A percentile compares a stretch with the other conserved stretches of the same genome.
phyloP scores from a whole-genome alignment of 2,888 invertebrate species.

The Galeruca laticollis region DNA sequence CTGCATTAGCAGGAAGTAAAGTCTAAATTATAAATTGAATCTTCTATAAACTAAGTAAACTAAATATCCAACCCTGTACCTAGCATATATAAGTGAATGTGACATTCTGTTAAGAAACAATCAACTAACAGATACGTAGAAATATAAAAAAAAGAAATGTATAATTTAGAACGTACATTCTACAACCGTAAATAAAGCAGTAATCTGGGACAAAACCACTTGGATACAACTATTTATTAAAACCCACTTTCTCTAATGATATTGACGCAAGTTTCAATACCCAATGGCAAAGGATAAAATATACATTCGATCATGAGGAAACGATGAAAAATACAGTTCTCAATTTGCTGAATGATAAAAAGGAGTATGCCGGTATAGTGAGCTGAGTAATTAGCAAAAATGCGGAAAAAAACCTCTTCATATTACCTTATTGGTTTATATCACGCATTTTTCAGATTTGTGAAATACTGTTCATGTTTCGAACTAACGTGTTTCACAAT shows the following conservation, averaged over 20 bases:
- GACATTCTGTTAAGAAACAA: background rate
- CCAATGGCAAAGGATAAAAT: slow-evolving; percentile 2
- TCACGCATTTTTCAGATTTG: background rate
- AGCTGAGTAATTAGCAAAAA: background rate
- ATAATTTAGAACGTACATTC: slow-evolving; percentile 18
- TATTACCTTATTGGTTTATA: background rate
- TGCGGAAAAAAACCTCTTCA: background rate
- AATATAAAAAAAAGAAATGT: slow-evolving; percentile 6
- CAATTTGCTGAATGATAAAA: background rate
- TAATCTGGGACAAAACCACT: slow-evolving; percentile 15
- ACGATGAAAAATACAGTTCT: background rate
- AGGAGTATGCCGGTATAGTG: background rate
- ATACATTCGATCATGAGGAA: slow-evolving; percentile 4
- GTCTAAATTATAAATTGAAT: too few species aligned
- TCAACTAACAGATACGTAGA: background rate
- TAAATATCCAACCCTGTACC: background rate
- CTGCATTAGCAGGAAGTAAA: too few species aligned
- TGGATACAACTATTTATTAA: slow-evolving; percentile 5
- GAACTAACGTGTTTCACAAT: background rate
- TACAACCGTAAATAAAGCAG: slow-evolving; percentile 8
- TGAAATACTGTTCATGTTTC: too few species aligned
- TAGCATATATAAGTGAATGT: background rate
- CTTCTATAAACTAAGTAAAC: too few species aligned
- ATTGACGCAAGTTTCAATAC: slow-evolving; percentile 9
- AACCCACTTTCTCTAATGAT: slow-evolving; percentile 16